Evolutionary conservation across 2,113 vertebrate species (phyloP), one percentile per base, ranked within the genome.

Genomic region (Melanostigma gelatinosum): DNA sequence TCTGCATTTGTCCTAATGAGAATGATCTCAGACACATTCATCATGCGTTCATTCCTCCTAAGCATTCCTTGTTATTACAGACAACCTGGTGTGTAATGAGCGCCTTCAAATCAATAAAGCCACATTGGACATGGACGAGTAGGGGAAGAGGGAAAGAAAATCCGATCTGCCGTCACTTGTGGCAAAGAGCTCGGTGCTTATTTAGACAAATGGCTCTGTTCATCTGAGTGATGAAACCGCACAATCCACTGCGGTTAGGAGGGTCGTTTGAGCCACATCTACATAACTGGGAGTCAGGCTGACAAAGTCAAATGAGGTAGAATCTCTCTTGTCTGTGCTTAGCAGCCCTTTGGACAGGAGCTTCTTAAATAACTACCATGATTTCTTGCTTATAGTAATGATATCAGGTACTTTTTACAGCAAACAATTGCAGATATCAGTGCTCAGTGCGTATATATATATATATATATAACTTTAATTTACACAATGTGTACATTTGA

Each of bases 201-300:
- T 91, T 89, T 86, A 93, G 91, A 93, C 86, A 90, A 93, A 93
- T 87, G 75, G 70, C 75, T 87, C 83, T 82, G 87, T 57, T 88
- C 87, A 83, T 85, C 87, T 90, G 84, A 70, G 82, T 80, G 85
- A 93, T 90, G 72, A 87, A 94, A 93, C 93, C 91, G 88, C 92
- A 89, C 82, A 60, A 63, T 80, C 84, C 81, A 50, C 88, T 89
- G 93, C 4, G 88, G 92, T 92, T 74, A 82, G 55, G 79, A 85
- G 67, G 88, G 65, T 84, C 75, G 29, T 68, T 58, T 67, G 73
- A 74, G 80, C 83, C 83, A 87, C 87, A 89, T 91, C 87, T 90
- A 89, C 87, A 92, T 83, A 76, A 87, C 69, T 77, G 48, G 50
- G 63, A 81, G 82, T 86, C 87, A 87, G 80, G 88, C 65, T 72